Conservation (phyloP, 2,888 invertebrate species). For the Drosophila vallismaia region DNA sequence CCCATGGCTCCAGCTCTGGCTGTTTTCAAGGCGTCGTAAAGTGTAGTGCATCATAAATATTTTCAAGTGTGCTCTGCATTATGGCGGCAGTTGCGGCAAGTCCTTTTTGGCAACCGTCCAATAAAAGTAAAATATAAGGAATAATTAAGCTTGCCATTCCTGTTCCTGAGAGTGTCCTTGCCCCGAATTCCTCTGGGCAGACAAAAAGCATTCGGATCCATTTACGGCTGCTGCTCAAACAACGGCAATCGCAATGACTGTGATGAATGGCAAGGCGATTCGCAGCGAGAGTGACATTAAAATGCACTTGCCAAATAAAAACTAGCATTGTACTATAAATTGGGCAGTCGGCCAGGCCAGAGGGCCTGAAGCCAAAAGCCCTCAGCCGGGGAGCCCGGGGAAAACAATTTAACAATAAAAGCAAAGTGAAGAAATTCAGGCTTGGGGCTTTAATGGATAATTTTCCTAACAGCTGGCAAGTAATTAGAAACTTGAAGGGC, state of each 20-base stretch:
- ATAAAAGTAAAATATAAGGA: conserved; percentile 9
- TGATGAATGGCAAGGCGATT: conserved; percentile 54
- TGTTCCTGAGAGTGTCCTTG: conserved; percentile 14
- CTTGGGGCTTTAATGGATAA: conserved; percentile 42
- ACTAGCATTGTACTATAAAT: conserved; percentile 34
- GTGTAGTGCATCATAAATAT: conserved; percentile 60
- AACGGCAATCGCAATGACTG: conserved; percentile 40
- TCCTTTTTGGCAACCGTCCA: conserved; percentile 38
- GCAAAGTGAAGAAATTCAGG: conserved; percentile 43
- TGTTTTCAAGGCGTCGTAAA: conserved; percentile 30
- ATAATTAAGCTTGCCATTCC: conserved; percentile 6
- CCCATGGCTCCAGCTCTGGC: not conserved
- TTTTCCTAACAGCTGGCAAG: conserved; percentile 52
- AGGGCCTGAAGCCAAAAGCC: conserved; percentile 6
- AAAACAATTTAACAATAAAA: conserved; percentile 40
- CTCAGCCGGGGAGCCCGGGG: not conserved
- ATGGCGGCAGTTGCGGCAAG: conserved; percentile 44
- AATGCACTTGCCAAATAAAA: conserved; percentile 71
- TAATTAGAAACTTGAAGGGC: conserved; percentile 56
- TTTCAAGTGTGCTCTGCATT: conserved; percentile 53
- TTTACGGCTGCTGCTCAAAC: conserved; percentile 34
- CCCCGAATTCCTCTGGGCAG: conserved; percentile 4
- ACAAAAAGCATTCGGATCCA: conserved; percentile 32
- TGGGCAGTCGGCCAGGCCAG: conserved; percentile 58
- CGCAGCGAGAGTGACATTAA: conserved; percentile 64